Conservation (phyloP, 2,797 vertebrate species). For the Balearica regulorum region DNA sequence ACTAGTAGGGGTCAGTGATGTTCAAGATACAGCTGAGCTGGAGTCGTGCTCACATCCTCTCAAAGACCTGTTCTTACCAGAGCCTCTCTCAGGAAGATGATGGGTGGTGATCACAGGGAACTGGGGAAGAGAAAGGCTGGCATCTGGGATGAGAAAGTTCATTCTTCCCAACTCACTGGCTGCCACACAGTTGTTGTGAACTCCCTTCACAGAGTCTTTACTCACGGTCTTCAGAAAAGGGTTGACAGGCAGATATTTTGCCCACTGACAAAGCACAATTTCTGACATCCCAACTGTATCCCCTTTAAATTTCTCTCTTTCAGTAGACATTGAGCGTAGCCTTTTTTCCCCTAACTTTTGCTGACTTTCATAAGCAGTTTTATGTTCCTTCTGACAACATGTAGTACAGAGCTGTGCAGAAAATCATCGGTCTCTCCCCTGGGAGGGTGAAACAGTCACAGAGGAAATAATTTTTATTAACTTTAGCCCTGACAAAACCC, state of each 20-base stretch:
- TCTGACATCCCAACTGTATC: background rate
- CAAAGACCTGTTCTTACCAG: background rate
- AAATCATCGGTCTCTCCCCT: background rate
- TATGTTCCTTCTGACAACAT: background rate
- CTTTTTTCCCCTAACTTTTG: background rate
- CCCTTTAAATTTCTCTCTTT: background rate
- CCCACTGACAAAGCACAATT: background rate
- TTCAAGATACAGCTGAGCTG: background rate
- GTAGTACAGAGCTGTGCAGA: background rate
- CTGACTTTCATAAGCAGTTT: background rate
- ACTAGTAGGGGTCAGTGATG: background rate
- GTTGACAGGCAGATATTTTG: background rate
- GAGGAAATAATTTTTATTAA: background rate
- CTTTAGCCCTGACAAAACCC: background rate
- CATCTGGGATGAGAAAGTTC: background rate
- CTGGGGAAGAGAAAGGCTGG: background rate
- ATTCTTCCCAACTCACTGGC: background rate
- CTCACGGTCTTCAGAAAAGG: background rate
- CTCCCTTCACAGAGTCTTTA: background rate
- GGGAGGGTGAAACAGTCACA: background rate
- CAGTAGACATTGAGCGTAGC: background rate
- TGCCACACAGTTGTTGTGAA: background rate
- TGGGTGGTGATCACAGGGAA: background rate
- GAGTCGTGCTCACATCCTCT: rapidly evolving
- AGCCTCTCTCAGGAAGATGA: background rate